Base-by-base conservation (phyloP, 2,797 vertebrate species). In the Adrianichthys oophorus region DNA sequence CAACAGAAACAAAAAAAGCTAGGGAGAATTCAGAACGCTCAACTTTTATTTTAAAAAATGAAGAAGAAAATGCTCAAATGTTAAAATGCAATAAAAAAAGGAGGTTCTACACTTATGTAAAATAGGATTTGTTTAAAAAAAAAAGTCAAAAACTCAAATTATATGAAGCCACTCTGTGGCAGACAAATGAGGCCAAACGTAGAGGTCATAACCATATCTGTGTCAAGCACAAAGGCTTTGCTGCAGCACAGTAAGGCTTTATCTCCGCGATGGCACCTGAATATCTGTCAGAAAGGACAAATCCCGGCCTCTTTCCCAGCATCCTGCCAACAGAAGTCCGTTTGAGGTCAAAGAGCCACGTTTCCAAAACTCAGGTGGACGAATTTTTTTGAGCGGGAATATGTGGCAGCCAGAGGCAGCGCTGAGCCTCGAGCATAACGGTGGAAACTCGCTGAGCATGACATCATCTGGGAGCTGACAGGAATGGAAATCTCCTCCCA, bases 401-500 rank as follows among this genome's bases (percentile, higher is more conserved):
- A 72, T 70, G 71, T 66, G 70, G 82, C 73, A 75, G 82, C 75
- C 15, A 58, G 65, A 65, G 66, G 79, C 76, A 26, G 81, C 19
- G 47, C 68, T 76, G 83, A 85, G 83, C 79, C 85, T 82, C 61
- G 78, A 82, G 80, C 74, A 68, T 75, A 70, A 69, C 83, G 68
- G 50, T 90, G 89, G 89, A 91, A 90, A 90, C 61, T 87, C 72
- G 3, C 66, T 2, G 55, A 79, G 75, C 59, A 87, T 90, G 81
- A 91, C 89, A 88, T 91, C 89, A 91, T 89, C 69, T 49, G 51
- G 80, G 84, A 62, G 84, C 85, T 83, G 46, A 29, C 81, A 68
- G 88, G 83, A 85, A 82, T 78, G 84, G 87, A 90, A 90, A 89
- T 88, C 86, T 89, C 80, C 79, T 84, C 83, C 85, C 81, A 72